Percentiles rank a stretch among this genome's conserved stretches.
These are phyloP conservation scores for Kryptolebias marmoratus DNA, from an alignment of 2,113 vertebrate species.

Conservation along the genomic window DNA sequence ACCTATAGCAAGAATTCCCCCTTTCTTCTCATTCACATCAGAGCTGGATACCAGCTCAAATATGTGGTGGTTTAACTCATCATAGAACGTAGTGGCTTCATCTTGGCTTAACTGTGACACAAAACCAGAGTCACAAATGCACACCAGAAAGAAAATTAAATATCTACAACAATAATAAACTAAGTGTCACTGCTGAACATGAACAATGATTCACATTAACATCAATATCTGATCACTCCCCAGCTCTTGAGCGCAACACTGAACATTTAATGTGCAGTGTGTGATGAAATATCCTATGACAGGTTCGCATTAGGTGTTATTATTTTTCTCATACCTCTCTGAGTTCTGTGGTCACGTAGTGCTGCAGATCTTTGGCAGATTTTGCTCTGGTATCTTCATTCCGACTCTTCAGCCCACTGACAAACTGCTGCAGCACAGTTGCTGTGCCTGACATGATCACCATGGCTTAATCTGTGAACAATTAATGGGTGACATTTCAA, in stretches of 20 bases:
- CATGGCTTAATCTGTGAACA: conserved; percentile 55
- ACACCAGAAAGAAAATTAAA: not conserved
- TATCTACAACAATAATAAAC: too few species aligned
- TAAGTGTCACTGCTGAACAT: too few species aligned
- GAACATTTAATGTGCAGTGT: not conserved
- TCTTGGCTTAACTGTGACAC: conserved; percentile 92
- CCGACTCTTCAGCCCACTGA: conserved; percentile 93
- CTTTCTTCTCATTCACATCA: conserved; percentile 98
- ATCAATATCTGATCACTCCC: too few species aligned
- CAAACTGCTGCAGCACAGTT: conserved; percentile 95
- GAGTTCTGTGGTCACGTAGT: conserved; percentile 98
- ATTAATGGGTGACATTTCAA: not conserved
- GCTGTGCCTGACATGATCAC: conserved; percentile 90
- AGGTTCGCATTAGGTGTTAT: not conserved
- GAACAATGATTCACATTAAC: too few species aligned
- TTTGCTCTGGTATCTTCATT: conserved; percentile 95
- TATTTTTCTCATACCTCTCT: conserved; percentile 85
- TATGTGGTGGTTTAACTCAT: conserved; percentile 98
- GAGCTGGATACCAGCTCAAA: conserved; percentile 99
- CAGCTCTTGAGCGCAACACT: too few species aligned
- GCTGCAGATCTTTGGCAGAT: conserved; percentile 96
- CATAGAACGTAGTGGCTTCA: conserved; percentile 96
- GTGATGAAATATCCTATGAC: not conserved
- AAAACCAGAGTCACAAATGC: not conserved
- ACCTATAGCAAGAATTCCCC: conserved; percentile 98